Evolutionary conservation across 2,113 vertebrate species (phyloP), one percentile per base, ranked within the genome.

Genomic region (Barnardius zonarius): DNA sequence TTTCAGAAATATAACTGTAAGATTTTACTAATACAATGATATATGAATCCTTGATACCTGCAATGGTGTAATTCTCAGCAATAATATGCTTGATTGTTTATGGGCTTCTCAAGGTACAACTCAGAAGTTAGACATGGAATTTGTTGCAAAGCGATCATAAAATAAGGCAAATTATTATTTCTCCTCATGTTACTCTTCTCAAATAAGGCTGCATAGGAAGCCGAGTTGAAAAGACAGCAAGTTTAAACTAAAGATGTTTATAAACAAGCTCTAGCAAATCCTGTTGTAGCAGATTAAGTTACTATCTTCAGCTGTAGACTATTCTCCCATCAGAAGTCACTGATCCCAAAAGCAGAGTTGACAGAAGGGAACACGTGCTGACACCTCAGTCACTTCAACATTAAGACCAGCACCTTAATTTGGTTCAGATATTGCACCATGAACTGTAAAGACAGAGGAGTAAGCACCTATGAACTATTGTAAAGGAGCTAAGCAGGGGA

Each of bases 241-340:
- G 86, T 81, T 92, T 95, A 67, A 95, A n/a, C 83, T 88, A 57
- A 95, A 76, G 35, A 92, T n/a, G 66, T 61, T 82, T 57, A 69
- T 20, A 89, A 69, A 92, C 20, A 82, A 92, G 89, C 91, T 92
- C 73, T 64, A 95, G 86, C 35, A 96, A 97, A 97, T 97, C 95
- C 92, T 89, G 55, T 92, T 95, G 81, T 41, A 91, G 77, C 74
- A 92, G 96, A 96, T 97, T 96, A 97, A 92, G 83, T 91, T 97
- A 76, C 95, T 96, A 93, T 96, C 94, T 89, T 95, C 83, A 79
- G 92, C 93, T 76, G 30, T 13, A 89, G 44, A 68, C 44, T 44
- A 39, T 68, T 35, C 30, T 75, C 57, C 77, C 4, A 6, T 68
- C 91, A 97, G 83, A 95, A 95, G 73, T 89, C 77, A 93, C 39